These are phyloP conservation scores for Henricia sp. DNA, from an alignment of 53 echinoderm and acorn worm genomes.

Conservation along the genomic window DNA sequence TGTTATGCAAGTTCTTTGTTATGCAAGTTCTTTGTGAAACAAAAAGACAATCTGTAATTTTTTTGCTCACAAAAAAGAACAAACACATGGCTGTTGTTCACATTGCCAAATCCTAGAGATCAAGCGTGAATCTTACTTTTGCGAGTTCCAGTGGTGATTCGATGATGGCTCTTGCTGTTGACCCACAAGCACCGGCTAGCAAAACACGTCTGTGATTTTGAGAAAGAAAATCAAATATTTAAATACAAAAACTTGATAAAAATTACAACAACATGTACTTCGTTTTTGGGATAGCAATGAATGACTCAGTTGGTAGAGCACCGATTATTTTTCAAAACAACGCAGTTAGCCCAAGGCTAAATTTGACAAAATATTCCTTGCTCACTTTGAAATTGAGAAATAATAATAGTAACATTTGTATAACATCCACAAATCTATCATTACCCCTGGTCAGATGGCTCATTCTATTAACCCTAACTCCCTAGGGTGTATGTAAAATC, in stretches of 20 bases:
- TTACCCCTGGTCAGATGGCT: too few species aligned
- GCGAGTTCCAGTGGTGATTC: constrained; percentile 96
- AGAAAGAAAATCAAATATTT: constrained; percentile 3
- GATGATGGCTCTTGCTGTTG: constrained; percentile 92
- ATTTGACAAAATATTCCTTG: too few species aligned
- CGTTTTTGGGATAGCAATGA: too few species aligned
- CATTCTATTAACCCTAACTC: too few species aligned
- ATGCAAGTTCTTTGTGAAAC: background rate
- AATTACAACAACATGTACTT: too few species aligned
- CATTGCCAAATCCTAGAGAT: background rate
- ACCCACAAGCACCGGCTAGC: constrained; percentile 86
- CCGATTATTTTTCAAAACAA: too few species aligned
- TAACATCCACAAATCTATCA: too few species aligned
- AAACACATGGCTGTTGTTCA: background rate
- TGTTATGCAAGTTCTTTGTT: background rate
- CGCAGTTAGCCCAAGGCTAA: too few species aligned
- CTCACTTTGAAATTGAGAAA: too few species aligned
- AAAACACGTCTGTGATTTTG: constrained; percentile 72
- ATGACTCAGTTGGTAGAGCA: too few species aligned
- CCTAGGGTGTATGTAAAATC: too few species aligned
- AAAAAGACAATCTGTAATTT: background rate
- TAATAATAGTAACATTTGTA: too few species aligned
- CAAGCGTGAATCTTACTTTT: constrained; percentile 63
- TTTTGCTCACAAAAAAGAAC: background rate
- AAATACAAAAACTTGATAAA: background rate